Base-by-base conservation (phyloP, 2,888 invertebrate species). In the Netelia fuscicornis region DNA sequence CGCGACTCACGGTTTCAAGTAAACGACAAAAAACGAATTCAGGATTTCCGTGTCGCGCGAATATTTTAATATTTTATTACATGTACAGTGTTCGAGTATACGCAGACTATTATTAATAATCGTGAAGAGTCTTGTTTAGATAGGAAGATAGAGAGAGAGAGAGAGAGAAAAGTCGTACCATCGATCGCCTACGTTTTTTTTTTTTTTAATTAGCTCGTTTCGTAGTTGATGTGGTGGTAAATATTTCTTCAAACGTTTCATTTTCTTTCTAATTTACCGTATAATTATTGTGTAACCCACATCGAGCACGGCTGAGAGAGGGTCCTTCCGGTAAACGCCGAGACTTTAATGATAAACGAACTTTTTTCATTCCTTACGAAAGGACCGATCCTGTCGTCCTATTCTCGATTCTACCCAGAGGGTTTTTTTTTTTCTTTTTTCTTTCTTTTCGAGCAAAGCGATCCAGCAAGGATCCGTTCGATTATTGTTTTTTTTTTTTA, bases 341-440 rank as follows among this genome's bases (percentile, higher is more conserved):
- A 70, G 65, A 82, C 20, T 82, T 72, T 20, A 23, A 17, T 75
- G 30, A 71, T 58, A 58, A 48, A 17, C 64, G 56, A 85, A 84
- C 81, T 83, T 80, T 80, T 79, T 77, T 87, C 87, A 87, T 87
- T 87, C 87, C 87, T 85, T 42, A 30, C 71, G 60, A 81, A 67
- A 72, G 81, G 75, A 60, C 81, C 87, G 70, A 85, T 81, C 83
- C 17, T 52, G 67, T 70, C 80, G 76, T 80, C 44, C 67, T 70
- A 23, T 72, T 64, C 76, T 72, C 79, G 56, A 76, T 80, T 17
- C 30, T 76, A 65, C 6, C 76, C 71, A 70, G 42, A 72, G 64
- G 74, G 62, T 62, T 67, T 64, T 58, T 58, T 56, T 70, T 30
- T 70, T 56, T 60, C 54, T 48, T 70, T 75, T 67, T 64, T 52